A percentile compares a stretch with the other conserved stretches of the same genome.
Conservation (phyloP, 2,888 invertebrate species). For the Gonocerus acuteangulatus region DNA sequence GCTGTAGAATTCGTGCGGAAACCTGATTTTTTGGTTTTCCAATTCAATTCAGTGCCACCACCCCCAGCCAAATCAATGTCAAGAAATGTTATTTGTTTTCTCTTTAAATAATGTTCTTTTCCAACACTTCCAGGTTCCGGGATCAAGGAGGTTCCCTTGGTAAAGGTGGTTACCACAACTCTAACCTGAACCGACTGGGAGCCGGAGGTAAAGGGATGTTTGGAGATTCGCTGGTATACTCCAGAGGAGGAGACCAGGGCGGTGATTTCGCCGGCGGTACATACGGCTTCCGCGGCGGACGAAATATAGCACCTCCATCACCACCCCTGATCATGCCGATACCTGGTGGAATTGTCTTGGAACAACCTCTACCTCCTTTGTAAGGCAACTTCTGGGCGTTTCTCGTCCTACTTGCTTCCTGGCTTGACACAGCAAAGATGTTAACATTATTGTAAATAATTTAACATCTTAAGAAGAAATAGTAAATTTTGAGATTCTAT, state of each 20-base stretch:
- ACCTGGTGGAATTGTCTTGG: too few relatives aligned
- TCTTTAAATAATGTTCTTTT: not conserved
- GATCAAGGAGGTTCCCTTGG: constrained; percentile 38
- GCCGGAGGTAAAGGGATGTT: constrained; percentile 37
- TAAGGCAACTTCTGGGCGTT: too few relatives aligned
- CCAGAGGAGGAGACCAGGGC: not conserved
- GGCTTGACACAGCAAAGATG: too few relatives aligned
- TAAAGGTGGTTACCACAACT: constrained; percentile 38
- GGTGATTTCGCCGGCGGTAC: constrained; percentile 27
- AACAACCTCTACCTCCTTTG: too few relatives aligned
- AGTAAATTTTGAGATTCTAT: too few relatives aligned
- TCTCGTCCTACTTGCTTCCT: too few relatives aligned
- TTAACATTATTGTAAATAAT: too few relatives aligned
- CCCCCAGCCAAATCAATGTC: too few relatives aligned
- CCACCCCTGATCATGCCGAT: constrained; percentile 36
- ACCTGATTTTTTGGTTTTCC: too few relatives aligned
- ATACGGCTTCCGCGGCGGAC: constrained; percentile 28
- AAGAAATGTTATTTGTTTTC: not conserved
- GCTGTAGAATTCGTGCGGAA: too few relatives aligned
- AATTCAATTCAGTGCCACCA: too few relatives aligned
- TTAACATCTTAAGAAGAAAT: too few relatives aligned
- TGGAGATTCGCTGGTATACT: constrained; percentile 36
- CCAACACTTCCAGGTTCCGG: constrained; percentile 32
- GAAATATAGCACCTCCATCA: not conserved
- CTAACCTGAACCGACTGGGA: constrained; percentile 37